Evolutionary conservation across 1,140 invertebrate genomes (phyloP).

Genomic region (Wasmannia auropunctata): DNA sequence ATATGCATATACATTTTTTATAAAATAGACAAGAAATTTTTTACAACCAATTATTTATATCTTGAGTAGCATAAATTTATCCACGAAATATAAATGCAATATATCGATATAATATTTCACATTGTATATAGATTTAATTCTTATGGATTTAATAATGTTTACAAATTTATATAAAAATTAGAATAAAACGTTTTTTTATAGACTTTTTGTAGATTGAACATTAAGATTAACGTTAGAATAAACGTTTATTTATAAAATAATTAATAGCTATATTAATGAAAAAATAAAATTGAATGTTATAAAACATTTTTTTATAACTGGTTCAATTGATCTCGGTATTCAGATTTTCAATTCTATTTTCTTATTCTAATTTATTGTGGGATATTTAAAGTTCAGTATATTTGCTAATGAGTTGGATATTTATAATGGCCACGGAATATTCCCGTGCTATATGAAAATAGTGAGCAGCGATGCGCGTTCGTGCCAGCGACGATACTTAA

Average conservation of each 20-base stretch:
- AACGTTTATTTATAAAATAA: neutral
- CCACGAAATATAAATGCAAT: neutral
- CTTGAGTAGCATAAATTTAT: neutral
- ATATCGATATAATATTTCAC: neutral
- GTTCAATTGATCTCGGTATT: neutral
- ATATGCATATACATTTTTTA: neutral
- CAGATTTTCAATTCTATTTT: neutral
- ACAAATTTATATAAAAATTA: too few relatives aligned
- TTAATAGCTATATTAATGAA: neutral
- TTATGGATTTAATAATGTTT: too few relatives aligned
- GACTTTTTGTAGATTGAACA: too few relatives aligned
- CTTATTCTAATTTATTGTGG: neutral
- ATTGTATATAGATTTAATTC: too few relatives aligned
- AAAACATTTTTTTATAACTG: neutral
- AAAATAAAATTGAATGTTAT: neutral
- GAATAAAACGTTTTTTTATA: too few relatives aligned
- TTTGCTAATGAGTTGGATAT: neutral
- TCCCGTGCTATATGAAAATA: neutral
- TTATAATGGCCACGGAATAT: neutral
- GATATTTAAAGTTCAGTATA: neutral
- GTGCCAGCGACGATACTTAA: slow-evolving; percentile 3
- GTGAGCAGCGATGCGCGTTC: neutral
- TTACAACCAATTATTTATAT: neutral
- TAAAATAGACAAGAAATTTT: neutral
- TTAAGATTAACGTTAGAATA: too few relatives aligned